Base-by-base conservation (phyloP, 92 coral and sea anemone species). In the Phenganax marumi region DNA sequence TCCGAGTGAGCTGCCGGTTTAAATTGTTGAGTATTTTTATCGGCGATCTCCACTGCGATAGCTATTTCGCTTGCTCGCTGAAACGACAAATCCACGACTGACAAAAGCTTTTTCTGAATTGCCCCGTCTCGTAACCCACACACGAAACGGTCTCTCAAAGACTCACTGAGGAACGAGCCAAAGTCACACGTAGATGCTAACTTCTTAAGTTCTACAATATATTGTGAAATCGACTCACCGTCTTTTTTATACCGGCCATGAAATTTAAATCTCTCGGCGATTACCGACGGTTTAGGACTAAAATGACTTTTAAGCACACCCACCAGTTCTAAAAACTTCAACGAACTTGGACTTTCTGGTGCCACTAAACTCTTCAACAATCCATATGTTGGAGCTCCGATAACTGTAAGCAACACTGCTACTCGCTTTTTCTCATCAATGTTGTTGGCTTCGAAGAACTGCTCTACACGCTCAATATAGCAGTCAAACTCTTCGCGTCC, bases 71-170 rank as follows among this genome's bases (percentile, higher is more conserved):
- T n/a, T n/a, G n/a, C n/a, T n/a, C n/a, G n/a, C n/a, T n/a, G n/a
- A n/a, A n/a, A n/a, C n/a, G n/a, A n/a, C n/a, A n/a, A n/a, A n/a
- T n/a, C n/a, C n/a, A n/a, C n/a, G n/a, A n/a, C n/a, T n/a, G n/a
- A n/a, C n/a, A n/a, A n/a, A n/a, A n/a, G n/a, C n/a, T n/a, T n/a
- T n/a, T n/a, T n/a, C n/a, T n/a, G n/a, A n/a, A n/a, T n/a, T n/a
- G n/a, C n/a, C n/a, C n/a, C n/a, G n/a, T n/a, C n/a, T 22, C 84
- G 57, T 8, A 84, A 46, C 0, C 90, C 85, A 58, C 81, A 87
- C 50, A 84, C 90, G n/a, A 77, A 70, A 10, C 70, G 70, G 22
- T 63, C 70, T 63, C 70, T 63, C 22, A 63, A 63, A 17, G 70
- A 63, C 22, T 63, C 70, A 19, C 22, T 19, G 13, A 63, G 22